A percentile compares a stretch with the other conserved stretches of the same genome.
Evolutionary conservation across 2,113 vertebrate genomes (phyloP).

Genomic region (Hydropotes inermis): DNA sequence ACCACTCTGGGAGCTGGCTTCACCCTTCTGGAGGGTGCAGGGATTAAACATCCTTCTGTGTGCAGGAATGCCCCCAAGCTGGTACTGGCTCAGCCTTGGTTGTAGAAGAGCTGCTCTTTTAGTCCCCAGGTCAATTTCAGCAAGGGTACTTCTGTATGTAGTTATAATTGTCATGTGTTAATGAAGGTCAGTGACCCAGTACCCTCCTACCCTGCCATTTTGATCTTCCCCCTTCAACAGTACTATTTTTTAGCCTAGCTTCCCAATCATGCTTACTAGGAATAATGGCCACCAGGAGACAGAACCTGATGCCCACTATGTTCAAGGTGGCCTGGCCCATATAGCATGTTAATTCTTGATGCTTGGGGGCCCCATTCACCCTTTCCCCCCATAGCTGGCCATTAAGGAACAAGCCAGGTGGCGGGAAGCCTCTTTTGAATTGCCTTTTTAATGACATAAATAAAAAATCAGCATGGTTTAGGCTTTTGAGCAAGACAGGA

Average conservation of each 20-base stretch:
- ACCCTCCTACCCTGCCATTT: background rate
- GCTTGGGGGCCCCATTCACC: rapidly evolving
- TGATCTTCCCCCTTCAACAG: background rate
- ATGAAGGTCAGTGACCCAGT: background rate
- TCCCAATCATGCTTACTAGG: background rate
- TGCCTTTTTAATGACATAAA: background rate
- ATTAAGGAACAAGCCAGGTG: background rate
- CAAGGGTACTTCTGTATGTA: background rate
- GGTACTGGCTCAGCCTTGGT: background rate
- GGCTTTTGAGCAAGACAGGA: background rate
- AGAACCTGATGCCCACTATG: no score
- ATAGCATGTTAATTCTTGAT: background rate
- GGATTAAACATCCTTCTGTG: background rate
- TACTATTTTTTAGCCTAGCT: background rate
- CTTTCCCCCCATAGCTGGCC: background rate
- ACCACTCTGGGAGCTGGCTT: background rate
- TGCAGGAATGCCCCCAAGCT: background rate
- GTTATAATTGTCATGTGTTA: background rate
- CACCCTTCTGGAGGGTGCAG: background rate
- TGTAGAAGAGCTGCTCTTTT: background rate
- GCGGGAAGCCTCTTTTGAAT: background rate
- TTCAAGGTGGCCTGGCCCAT: background rate
- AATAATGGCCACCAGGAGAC: background rate
- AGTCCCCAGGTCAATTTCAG: background rate
- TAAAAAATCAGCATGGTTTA: background rate